Conservation (phyloP, 1,140 invertebrate species). For the Oedothorax gibbosus region DNA sequence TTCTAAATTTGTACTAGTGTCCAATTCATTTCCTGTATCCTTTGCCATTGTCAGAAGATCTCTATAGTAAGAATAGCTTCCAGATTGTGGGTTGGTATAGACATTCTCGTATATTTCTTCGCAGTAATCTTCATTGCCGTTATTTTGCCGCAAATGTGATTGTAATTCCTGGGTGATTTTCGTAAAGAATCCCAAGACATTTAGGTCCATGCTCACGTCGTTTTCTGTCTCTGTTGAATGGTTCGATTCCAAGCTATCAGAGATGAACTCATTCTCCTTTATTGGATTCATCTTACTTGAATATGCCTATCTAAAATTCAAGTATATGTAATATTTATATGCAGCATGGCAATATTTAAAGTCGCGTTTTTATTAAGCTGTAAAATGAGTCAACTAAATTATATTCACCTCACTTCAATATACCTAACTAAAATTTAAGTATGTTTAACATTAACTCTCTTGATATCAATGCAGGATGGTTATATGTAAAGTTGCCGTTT, state of each 20-base stretch:
- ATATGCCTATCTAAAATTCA: too few relatives aligned
- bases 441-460: too few relatives aligned
- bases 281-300: too few relatives aligned
- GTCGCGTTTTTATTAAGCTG: too few relatives aligned
- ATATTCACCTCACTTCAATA: too few relatives aligned
- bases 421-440: too few relatives aligned
- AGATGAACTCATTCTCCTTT: not conserved
- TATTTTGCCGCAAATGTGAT: conserved; percentile 11
- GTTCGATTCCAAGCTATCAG: not conserved
- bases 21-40: not conserved
- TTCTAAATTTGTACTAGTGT: not conserved
- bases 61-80: conserved; percentile 26
- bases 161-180: conserved; percentile 22
- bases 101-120: conserved; percentile 33
- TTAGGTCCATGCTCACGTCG: not conserved
- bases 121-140: conserved; percentile 29
- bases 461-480: too few relatives aligned
- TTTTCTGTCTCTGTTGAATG: not conserved
- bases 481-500: too few relatives aligned
- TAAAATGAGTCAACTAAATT: too few relatives aligned
- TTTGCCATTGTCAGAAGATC: conserved; percentile 21
- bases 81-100: not conserved
- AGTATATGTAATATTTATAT: too few relatives aligned
- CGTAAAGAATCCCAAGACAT: not conserved
- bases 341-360: too few relatives aligned